phyloP scores from a whole-genome alignment of 2,888 invertebrate genomes.

The Sinhomidia bicolor region DNA sequence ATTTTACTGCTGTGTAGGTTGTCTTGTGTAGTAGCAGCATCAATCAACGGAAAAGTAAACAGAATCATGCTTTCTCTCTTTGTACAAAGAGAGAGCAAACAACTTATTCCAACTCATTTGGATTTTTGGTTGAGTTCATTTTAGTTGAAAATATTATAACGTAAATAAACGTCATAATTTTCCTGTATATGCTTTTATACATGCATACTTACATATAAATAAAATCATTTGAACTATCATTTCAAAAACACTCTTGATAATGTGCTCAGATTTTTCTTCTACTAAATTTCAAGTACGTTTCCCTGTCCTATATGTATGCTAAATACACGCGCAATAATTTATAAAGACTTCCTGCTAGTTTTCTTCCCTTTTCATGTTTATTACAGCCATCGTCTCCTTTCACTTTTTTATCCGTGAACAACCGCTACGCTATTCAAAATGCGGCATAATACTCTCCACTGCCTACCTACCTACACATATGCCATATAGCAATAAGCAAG shows the following conservation, averaged over 20 bases:
- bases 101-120: not conserved
- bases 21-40: too few species aligned
- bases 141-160: not conserved
- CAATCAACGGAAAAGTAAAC: too few species aligned
- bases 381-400: not conserved
- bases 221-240: too few species aligned
- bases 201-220: not conserved
- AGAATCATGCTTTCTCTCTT: too few species aligned
- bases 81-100: not conserved
- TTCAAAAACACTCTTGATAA: not conserved
- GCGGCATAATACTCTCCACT: not conserved
- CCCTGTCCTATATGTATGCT: not conserved
- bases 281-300: not conserved
- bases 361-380: not conserved
- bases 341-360: not conserved
- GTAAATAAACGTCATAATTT: too few species aligned
- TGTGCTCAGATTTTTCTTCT: too few species aligned
- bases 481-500: not conserved
- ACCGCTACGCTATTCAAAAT: too few species aligned
- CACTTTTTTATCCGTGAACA: not conserved
- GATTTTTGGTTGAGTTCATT: not conserved
- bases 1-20: too few species aligned
- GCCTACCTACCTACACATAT: not conserved
- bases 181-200: not conserved
- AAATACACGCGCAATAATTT: not conserved